Evolutionary conservation across 1,140 invertebrate species (phyloP), one percentile per base, ranked within the genome.

Genomic region (Anagrus nilaparvatae): DNA sequence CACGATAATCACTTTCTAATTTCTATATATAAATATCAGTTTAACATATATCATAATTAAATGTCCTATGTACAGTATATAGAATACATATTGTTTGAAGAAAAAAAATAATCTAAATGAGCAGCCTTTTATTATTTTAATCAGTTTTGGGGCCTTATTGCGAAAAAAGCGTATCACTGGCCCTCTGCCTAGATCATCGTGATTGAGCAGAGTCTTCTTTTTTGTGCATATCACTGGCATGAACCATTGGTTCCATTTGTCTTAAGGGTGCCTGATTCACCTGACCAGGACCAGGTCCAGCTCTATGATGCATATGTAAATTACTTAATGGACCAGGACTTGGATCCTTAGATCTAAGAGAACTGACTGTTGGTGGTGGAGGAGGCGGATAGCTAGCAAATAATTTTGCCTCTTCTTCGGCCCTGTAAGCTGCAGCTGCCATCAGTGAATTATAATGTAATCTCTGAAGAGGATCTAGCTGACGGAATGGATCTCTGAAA

Each of bases 391-490:
- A 74, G 56, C 81, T 84, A 2, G 78, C 76, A 32, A 81, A 72
- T 56, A 85, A 81, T 47, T 84, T 81, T 51, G 87, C 71, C 46
- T 83, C 81, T 51, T 87, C 71, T 17, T 70, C 81, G 7, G 74
- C 78, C 8, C 78, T 70, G 42, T 79, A 75, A 8, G 79, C 61
- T 4, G 60, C 79, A 2, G 77, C 79, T 44, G 82, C 81, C 68
- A 84, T 77, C 21, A 84, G 62, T 2, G 81, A 79, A 57, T 79
- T 82, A 55, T 81, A 84, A 5, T 78, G 73, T 51, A 81, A 61
- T 28, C 63, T 73, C 45, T 77, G 74, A 12, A 82, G 67, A 14
- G 78, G 76, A 52, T 79, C 78, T 64, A 74, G n/a, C n/a, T n/a
- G 80, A 51, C 67, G 72, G 54, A 81, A 85, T 3, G 78, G 71